phyloP scores from a whole-genome alignment of 2,888 invertebrate genomes.

The Epirrhoe tristata region DNA sequence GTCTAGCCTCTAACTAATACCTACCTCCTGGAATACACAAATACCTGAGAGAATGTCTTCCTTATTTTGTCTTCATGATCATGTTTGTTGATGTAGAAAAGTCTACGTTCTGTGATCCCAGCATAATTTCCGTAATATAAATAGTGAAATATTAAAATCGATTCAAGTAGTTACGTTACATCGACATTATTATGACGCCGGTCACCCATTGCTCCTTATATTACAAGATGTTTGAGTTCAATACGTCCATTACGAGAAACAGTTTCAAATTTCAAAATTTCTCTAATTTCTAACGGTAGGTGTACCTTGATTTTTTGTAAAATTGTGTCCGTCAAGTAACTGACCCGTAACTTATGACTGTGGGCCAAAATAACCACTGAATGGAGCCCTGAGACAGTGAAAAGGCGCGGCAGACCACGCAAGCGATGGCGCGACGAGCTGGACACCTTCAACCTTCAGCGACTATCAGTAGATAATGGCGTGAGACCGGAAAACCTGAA shows the following conservation, averaged over 20 bases:
- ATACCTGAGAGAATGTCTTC: too few species aligned
- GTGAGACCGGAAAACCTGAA: too few species aligned
- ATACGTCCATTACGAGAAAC: not conserved
- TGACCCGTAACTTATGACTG: too few species aligned
- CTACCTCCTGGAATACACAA: not conserved
- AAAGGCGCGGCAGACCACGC: too few species aligned
- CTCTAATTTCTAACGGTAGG: constrained; percentile 1
- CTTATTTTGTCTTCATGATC: too few species aligned
- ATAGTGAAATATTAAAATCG: constrained; percentile 1
- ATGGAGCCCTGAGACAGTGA: too few species aligned
- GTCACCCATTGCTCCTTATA: not conserved
- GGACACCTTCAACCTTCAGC: too few species aligned
- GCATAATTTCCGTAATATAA: not conserved
- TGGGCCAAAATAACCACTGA: too few species aligned
- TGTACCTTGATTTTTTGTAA: not conserved
- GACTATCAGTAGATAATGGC: too few species aligned
- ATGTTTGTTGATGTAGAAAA: too few species aligned
- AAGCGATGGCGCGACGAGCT: too few species aligned
- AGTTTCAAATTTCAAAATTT: constrained; percentile 3
- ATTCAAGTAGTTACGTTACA: not conserved
- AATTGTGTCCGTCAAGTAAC: not conserved
- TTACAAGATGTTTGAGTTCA: constrained; percentile 1
- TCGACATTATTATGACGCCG: not conserved
- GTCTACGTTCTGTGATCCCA: not conserved
- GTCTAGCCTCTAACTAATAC: too few species aligned